Evolutionary conservation across 1,140 invertebrate genomes (phyloP), one percentile per base, ranked within the genome.

Genomic region (Caenorhabditis inopinata): DNA sequence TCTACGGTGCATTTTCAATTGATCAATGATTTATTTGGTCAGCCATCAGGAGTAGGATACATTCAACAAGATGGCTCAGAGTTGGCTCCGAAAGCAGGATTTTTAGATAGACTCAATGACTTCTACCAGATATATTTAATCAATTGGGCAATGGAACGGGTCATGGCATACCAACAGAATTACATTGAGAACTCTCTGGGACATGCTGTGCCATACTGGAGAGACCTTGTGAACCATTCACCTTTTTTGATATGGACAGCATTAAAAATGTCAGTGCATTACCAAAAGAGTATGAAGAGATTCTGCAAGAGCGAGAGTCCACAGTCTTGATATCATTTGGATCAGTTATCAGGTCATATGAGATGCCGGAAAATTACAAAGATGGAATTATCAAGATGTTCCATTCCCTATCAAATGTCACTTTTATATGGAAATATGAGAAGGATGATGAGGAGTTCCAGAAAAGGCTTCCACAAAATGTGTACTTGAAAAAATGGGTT

Each of bases 261-360:
- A 49, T 49, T 16, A 83, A 83, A 29, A 32, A 58, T 48, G 45
- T 74, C 2, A 46, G 46, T 5, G 27, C 35, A 68, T 42, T 83
- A 25, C 53, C 82, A 5, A 48, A 48, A 42, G 58, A 77, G 21
- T 82, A 75, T 45, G 68, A 76, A 14, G 25, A 81, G 3, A 68
- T 81, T 16, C 23, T 81, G 38, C 7, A 38, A 11, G 47, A 58
- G 47, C 42, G 76, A 32, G 42, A 80, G 7, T 38, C 76, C 11
- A 48, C 51, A 38, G 82, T 83, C 12, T 32, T 83, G n/a, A 78
- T 83, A 11, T 83, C 82, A 25, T 83, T 83, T 78, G 82, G 82
- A 68, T 83, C 82, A 16, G 68, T 83, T 4, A 74, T 68, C 32
- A 68, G 32, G 21, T 68, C 58, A 1, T 38, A 42, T 68, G 58